Base-by-base conservation (phyloP, 2,797 vertebrate genomes). In the Pelodytes ibericus region DNA sequence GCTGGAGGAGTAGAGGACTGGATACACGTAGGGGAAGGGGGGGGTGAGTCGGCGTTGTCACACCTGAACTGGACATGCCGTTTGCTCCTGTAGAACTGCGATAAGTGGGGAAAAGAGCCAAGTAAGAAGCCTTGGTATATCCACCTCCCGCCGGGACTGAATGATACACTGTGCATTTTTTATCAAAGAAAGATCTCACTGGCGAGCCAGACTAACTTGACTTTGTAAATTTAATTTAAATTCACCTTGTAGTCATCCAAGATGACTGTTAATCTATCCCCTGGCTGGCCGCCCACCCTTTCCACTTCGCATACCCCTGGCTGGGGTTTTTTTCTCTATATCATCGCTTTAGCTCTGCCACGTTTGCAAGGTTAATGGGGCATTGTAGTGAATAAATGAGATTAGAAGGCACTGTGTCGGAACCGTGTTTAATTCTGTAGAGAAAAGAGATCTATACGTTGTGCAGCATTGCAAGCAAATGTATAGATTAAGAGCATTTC, bases 51-150 rank as follows among this genome's bases (percentile, higher is more conserved):
- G n/a, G n/a, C n/a, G n/a, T n/a, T n/a, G n/a, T n/a, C n/a, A n/a
- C n/a, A n/a, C n/a, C n/a, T 81, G 82, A 82, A 80, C 83, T 81
- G 71, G 80, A 83, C 49, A 76, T 72, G 47, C 24, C 39, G 0
- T 44, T 58, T 59, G 61, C 9, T 75, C 79, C 16, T 25, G 2
- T 11, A 24, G 39, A 67, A 53, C 18, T 84, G 47, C 56, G 82
- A 20, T 80, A 64, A 80, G 66, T 25, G 80, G 18, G 53, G n/a
- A n/a, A n/a, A 53, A 5, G 53, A 78, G 80, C 81, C n/a, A 71
- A 71, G 66, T 44, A 13, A 10, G 15, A 44, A 3, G 11, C 41
- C 13, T 44, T 16, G 9, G 41, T 13, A 2, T 9, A 9, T 44
- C 41, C 24, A 16, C 16, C 49, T 53, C 20, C 27, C 81, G 80